Base-by-base conservation (phyloP, 2,113 vertebrate genomes). In the Columba janthina region DNA sequence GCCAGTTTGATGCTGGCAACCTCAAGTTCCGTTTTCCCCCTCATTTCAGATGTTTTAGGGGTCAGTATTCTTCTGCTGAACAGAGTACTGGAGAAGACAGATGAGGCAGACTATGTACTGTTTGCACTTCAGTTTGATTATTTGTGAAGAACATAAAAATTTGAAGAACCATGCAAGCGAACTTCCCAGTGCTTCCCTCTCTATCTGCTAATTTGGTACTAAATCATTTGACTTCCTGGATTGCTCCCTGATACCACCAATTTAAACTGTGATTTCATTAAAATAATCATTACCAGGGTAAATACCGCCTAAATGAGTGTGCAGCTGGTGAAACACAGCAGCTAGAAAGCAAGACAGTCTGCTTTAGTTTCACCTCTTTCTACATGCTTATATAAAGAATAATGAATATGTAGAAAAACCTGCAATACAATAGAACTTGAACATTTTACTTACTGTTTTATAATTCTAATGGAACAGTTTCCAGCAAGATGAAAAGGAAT, bases 211-310 rank as follows among this genome's bases (percentile, higher is more conserved):
- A 77, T 77, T 74, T 77, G 69, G 56, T 66, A 48, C 60, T 86
- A 77, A 90, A 92, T 78, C 61, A 77, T 57, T 82, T 85, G 44
- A 36, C 48, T 69, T 93, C 32, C 34, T 82, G 40, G 70, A 82
- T 53, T 87, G 46, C 77, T 93, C 84, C 48, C 73, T 50, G 50
- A 93, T 75, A 95, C 31, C 70, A 96, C 29, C 70, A 85, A 91
- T 91, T 95, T 88, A 85, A 67, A 40, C 50, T 69, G 58, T 57
- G 77, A 93, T 88, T 96, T 91, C 85, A 94, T 89, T 79, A 93
- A 94, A 95, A 88, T 79, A 78, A 82, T 85, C 32, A 96, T 88
- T 91, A 93, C 32, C 53, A 85, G 66, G 62, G 71, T 79, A 91
- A 92, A 89, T 69, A 61, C 32, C 1, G 6, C 32, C 44, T 56